Percentiles rank a stretch among this genome's conserved stretches.
These are phyloP conservation scores for Xestoiulus laeticollis DNA, from an alignment of 2,888 invertebrate genomes.

Conservation along the genomic window DNA sequence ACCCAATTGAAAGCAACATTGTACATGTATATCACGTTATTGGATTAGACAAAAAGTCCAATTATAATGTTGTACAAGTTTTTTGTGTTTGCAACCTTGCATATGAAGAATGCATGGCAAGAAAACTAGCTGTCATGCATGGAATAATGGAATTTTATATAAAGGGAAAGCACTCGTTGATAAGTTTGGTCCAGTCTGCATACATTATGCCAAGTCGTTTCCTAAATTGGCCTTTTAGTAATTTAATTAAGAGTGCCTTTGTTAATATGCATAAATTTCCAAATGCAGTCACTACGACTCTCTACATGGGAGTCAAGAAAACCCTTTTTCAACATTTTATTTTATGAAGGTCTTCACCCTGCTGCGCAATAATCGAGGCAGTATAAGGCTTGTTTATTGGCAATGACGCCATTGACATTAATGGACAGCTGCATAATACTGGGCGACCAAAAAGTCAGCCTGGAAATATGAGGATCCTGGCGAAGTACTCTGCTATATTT, in stretches of 20 bases:
- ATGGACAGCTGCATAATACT: slow-evolving; percentile 28
- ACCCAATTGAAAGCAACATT: no score
- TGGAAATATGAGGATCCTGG: background rate
- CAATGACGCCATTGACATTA: background rate
- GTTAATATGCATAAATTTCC: background rate
- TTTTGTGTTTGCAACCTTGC: no score
- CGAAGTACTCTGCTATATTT: slow-evolving; percentile 12
- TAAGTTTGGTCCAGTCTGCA: background rate
- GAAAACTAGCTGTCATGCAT: no score
- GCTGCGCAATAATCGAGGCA: background rate
- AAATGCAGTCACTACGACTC: background rate
- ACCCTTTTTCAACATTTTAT: background rate
- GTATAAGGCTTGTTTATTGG: background rate
- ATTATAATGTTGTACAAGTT: no score
- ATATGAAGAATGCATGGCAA: no score
- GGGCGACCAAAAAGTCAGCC: background rate
- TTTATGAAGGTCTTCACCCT: slow-evolving; percentile 21
- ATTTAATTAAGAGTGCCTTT: background rate
- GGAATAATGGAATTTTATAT: no score
- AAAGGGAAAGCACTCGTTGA: no score
- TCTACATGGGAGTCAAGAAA: background rate
- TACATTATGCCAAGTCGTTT: background rate
- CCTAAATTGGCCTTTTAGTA: background rate
- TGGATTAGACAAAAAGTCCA: no score
- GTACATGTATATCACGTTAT: no score